Conservation (phyloP, 2,797 vertebrate genomes). For the Premnoplex brunnescens region DNA sequence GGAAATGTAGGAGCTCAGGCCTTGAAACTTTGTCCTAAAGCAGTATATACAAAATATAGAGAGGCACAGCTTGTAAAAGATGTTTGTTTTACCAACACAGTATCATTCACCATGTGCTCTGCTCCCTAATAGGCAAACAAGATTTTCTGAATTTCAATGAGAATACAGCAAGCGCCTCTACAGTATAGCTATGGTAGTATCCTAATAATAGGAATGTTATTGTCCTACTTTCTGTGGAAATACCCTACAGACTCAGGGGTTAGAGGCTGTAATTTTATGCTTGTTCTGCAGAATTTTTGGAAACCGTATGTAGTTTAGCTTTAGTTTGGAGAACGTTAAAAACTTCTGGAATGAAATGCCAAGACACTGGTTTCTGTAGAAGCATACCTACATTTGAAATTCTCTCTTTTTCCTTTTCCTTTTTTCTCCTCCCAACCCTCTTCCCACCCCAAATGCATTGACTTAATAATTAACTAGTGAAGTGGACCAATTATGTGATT, state of each 20-base stretch:
- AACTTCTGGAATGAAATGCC: neutral
- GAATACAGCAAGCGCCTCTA: neutral
- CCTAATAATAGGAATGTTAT: neutral
- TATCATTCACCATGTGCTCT: neutral
- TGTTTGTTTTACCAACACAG: neutral
- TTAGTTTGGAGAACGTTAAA: neutral
- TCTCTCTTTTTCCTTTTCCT: neutral
- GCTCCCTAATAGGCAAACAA: neutral
- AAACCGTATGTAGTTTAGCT: neutral
- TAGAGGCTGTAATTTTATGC: neutral
- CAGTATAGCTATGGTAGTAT: neutral
- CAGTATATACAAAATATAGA: neutral
- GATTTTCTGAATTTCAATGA: neutral
- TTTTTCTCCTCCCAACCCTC: neutral
- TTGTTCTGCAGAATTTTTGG: neutral
- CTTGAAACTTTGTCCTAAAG: neutral
- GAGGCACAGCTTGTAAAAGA: neutral
- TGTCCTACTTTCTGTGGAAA: neutral
- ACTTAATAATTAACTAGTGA: conserved; percentile 37
- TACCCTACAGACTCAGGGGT: neutral
- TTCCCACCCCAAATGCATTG: neutral
- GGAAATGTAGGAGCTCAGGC: neutral
- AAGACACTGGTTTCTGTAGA: neutral
- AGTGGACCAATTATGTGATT: conserved; percentile 13
- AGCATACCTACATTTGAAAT: neutral